Conservation (phyloP, 2,888 invertebrate genomes). For the Petrolisthes manimaculis region DNA sequence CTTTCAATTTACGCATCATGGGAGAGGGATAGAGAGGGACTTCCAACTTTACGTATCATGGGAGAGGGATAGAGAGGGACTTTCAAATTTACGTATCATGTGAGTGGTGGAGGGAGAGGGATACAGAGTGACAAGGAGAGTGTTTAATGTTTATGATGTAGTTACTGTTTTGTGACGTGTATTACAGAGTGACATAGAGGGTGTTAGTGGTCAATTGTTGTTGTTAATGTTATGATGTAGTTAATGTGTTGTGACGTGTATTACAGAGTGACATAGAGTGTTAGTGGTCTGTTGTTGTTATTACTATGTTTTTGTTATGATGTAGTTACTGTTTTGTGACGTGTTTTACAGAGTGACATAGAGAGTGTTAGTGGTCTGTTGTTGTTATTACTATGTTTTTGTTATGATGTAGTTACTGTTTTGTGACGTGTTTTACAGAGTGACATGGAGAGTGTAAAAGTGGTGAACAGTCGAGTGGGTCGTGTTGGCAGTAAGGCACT, state of each 20-base stretch:
- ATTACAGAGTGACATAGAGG: constrained; percentile 50
- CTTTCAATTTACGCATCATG: too few species aligned
- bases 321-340: neutral
- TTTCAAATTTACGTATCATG: too few species aligned
- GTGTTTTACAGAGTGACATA: constrained; percentile 39
- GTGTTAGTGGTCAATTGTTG: too few species aligned
- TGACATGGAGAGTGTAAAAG: constrained; percentile 34
- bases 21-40: too few species aligned
- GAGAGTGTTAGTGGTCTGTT: constrained; percentile 7
- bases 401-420: neutral
- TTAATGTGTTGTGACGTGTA: neutral
- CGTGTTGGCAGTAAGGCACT: constrained; percentile 33
- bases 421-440: constrained; percentile 19
- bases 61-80: too few species aligned
- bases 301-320: too few species aligned
- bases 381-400: neutral
- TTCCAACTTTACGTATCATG: too few species aligned
- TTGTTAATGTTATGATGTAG: neutral
- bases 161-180: neutral
- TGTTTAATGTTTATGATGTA: too few species aligned
- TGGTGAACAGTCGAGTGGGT: constrained; percentile 35
- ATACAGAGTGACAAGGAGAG: too few species aligned
- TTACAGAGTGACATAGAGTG: constrained; percentile 50
- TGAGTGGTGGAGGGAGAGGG: neutral
- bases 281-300: neutral